These are phyloP conservation scores for Phocoena sinus DNA, from an alignment of 2,113 vertebrate species.

Conservation along the genomic window DNA sequence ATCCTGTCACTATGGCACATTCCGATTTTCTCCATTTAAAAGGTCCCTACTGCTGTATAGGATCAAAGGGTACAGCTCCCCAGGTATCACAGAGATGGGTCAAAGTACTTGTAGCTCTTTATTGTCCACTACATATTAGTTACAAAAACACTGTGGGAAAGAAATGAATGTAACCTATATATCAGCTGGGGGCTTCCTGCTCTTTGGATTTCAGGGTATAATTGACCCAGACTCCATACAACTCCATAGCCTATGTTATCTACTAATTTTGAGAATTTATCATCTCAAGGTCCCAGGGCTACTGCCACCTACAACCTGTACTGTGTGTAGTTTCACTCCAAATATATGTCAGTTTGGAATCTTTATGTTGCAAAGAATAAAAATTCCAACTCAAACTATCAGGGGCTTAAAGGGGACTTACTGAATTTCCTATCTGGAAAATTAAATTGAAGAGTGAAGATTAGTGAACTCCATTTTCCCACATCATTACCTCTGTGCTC, in stretches of 20 bases:
- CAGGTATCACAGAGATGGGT: neutral
- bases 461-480: neutral
- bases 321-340: neutral
- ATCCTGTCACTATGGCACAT: neutral
- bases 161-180: neutral
- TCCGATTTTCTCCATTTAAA: neutral
- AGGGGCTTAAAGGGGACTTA: neutral
- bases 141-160: neutral
- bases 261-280: constrained; percentile 21
- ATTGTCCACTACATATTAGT: neutral
- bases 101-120: neutral
- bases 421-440: neutral
- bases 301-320: neutral
- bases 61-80: neutral
- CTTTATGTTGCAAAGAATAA: neutral
- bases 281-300: neutral
- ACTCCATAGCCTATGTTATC: neutral
- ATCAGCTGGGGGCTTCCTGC: neutral
- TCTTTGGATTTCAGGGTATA: constrained; percentile 24
- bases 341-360: neutral
- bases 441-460: neutral
- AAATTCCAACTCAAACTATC: neutral
- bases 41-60: neutral
- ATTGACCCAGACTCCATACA: neutral
- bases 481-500: neutral